Evolutionary conservation across 35 echinoderm and acorn worm species (phyloP), one percentile per base, ranked within the genome.

Genomic region (Ophioderma brevispina): DNA sequence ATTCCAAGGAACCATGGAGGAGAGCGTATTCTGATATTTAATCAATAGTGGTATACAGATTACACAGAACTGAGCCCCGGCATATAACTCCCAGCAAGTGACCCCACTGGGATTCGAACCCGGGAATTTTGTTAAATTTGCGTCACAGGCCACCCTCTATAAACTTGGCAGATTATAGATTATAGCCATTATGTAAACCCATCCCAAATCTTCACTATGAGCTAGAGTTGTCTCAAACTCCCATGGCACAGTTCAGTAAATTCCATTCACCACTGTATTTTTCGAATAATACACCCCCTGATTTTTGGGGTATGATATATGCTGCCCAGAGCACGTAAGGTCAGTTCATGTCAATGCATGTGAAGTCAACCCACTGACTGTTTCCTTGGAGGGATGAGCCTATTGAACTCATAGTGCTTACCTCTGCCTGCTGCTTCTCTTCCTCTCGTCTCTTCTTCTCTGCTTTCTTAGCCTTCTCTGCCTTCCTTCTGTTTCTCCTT

Each of bases 341-440:
- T 77, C 33, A 28, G 28, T 15, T 35, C 13, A 77, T 35, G 33
- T 10, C 13, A 11, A 77, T 33, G 76, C 15, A 31, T 21, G 13
- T 77, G 30, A 10, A 15, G 76, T 35, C 31, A 15, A 13, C 28
- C 31, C 0, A 13, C 28, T 15, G 5, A 81, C 34, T n/a, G 38
- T 81, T 14, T 36, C n/a, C n/a, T 41, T 10, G 1, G 55, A 31
- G 0, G 15, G 15, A 32, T 81, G 31, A 50, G 18, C 77, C 85
- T 15, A 31, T 40, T 59, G 77, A 37, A 18, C 52, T 82, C 86
- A 50, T 93, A 43, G 15, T 75, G 23, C 89, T 39, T 83, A 15
- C 55, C 55, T 86, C 76, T 63, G 49, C 56, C 78, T 55, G 23
- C 23, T 10, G 23, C 5, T 76, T 78, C 78, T 88, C 55, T 36